Percentiles rank a stretch among this genome's conserved stretches.
Evolutionary conservation across 2,113 vertebrate genomes (phyloP).

Genomic region (rat (Rattus norvegicus)): GRCr8 NC_086020.1:249764501-249765000

Average conservation of each 20-base stretch:
- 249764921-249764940: not conserved
- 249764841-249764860: slow-evolving; percentile 7
- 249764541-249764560: not conserved
- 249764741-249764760: not conserved
- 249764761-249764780: not conserved
- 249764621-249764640: not conserved
- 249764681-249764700: not conserved
- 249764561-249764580: not conserved
- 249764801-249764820: slow-evolving; percentile 1
- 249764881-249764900: not conserved
- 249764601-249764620: slow-evolving; percentile 16
- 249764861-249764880: not conserved
- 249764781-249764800: slow-evolving; percentile 5
- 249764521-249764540: not conserved
- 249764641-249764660: not conserved
- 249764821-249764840: not conserved
- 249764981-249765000: not conserved
- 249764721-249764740: not conserved
- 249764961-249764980: not conserved
- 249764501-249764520: not conserved
- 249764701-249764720: not conserved
- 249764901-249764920: not conserved
- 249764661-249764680: not conserved
- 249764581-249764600: not conserved
- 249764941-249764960: not conserved